These are phyloP conservation scores for Macrophya annulata DNA, from an alignment of 2,888 invertebrate species.

Conservation along the genomic window DNA sequence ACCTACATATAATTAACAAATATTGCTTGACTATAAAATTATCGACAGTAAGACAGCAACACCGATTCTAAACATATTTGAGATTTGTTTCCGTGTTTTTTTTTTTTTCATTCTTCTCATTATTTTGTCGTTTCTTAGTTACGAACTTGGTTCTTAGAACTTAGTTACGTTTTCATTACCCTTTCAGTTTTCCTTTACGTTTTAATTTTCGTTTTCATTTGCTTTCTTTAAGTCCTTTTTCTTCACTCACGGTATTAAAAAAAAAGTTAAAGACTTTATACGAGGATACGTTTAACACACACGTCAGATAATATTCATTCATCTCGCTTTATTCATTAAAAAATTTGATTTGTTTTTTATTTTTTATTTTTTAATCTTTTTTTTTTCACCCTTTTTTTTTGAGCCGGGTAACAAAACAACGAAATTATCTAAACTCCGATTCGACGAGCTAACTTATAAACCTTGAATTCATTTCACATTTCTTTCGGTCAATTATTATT, in stretches of 20 bases:
- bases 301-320: not conserved
- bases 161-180: too few relatives aligned
- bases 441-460: not conserved
- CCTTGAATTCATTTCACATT: not conserved
- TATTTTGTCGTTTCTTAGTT: too few relatives aligned
- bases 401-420: not conserved
- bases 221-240: not conserved
- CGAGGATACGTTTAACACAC: not conserved
- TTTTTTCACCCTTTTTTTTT: not conserved
- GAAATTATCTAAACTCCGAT: not conserved
- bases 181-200: not conserved
- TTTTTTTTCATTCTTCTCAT: not conserved
- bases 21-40: not conserved
- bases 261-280: not conserved
- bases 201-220: not conserved
- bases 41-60: not conserved
- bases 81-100: not conserved
- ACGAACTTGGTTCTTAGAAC: too few relatives aligned
- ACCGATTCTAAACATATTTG: not conserved
- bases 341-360: not conserved
- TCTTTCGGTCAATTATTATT: too few relatives aligned
- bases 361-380: not conserved
- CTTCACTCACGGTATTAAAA: not conserved
- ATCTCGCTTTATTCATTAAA: not conserved
- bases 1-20: not conserved